Conservation (phyloP, 2,113 vertebrate species). For the Istiophorus platypterus region DNA sequence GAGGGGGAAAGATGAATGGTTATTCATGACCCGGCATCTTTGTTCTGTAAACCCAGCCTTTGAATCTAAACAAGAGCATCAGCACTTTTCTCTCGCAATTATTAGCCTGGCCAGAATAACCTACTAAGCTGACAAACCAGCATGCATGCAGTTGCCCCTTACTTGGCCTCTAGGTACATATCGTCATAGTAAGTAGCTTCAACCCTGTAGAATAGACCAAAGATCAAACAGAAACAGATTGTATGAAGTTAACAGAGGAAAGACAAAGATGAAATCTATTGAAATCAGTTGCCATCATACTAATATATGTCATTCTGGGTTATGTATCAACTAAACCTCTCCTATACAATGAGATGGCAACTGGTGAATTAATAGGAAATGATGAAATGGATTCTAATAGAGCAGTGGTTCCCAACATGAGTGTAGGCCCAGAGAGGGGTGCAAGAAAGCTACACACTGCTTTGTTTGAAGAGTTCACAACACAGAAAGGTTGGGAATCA, state of each 20-base stretch:
- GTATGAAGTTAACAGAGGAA: constrained; percentile 47
- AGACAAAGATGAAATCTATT: too few species aligned
- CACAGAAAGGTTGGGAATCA: background rate
- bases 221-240: constrained; percentile 40
- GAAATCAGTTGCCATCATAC: too few species aligned
- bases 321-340: background rate
- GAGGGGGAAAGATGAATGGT: constrained; percentile 39
- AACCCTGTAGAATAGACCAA: constrained; percentile 73
- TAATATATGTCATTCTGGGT: background rate
- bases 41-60: constrained; percentile 12
- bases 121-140: constrained; percentile 31
- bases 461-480: background rate
- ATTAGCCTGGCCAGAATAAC: constrained; percentile 8
- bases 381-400: background rate
- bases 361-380: background rate
- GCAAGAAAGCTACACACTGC: background rate
- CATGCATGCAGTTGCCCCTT: constrained; percentile 77
- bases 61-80: constrained; percentile 21
- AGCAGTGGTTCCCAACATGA: background rate
- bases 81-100: constrained; percentile 3
- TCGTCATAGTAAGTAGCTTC: constrained; percentile 81
- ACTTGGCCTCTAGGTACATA: constrained; percentile 82
- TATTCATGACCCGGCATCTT: constrained; percentile 28
- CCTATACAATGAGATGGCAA: background rate
- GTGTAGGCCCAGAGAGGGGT: background rate